Evolutionary conservation across 2,113 vertebrate genomes (phyloP), one percentile per base, ranked within the genome.

Genomic region (Strigops habroptila): DNA sequence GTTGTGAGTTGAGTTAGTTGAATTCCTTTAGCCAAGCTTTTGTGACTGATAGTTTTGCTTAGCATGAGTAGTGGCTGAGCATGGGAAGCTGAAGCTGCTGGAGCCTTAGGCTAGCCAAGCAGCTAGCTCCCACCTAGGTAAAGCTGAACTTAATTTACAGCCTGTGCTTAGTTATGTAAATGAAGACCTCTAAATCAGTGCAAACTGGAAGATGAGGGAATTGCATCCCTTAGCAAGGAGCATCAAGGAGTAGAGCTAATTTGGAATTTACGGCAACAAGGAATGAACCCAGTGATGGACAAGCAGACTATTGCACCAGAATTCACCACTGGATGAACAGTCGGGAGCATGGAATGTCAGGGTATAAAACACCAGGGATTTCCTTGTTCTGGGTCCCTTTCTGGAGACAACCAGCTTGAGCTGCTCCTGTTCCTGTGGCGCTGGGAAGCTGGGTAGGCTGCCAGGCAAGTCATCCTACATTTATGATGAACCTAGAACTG

Each of bases 371-470:
- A 8, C 9, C 55, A 59, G 8, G 55, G 33, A n/a, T 59, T 59
- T 59, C 55, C 55, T 59, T 59, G 21, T n/a, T 35, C 33, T n/a
- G 33, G 55, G 33, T 59, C 33, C 22, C 22, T 7, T 21, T 59
- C 57, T 33, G 23, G 23, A 35, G 9, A 33, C 57, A 35, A 59
- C 21, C 57, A 59, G 33, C 33, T 24, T 59, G 33, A 59, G 57
- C 57, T 59, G 33, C 33, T 59, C 21, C 57, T 59, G n/a, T n/a
- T 59, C 22, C 7, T 18, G 27, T 27, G 27, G 21, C 46, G 18
- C 14, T 3, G 2, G 33, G 0, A 1, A n/a, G 19, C 43, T 74
- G 17, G 17, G 24, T 7, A 13, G 12, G 59, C 21, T n/a, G 23
- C 44, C 57, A 27, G 16, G 4, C 15, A 33, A 37, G n/a, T 6